Evolutionary conservation across 1,140 invertebrate species (phyloP), one percentile per base, ranked within the genome.

Genomic region (Hestina assimilis): DNA sequence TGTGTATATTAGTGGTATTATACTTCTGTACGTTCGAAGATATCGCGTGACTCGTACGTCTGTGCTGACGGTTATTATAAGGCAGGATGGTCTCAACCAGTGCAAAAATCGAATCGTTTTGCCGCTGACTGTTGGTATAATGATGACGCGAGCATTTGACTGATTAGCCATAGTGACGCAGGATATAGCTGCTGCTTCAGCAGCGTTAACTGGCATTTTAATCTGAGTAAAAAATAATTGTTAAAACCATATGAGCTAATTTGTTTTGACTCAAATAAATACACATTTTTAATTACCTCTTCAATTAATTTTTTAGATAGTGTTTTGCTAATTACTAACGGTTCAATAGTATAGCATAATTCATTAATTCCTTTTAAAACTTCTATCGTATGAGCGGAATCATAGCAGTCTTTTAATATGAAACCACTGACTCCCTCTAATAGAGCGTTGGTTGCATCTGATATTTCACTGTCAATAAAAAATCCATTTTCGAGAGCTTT

Each of bases 351-450:
- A 12, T 66, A 65, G 31, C 75, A 76, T 14, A 80, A 38, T 12
- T 72, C 58, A 43, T 77, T 73, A 4, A 84, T 24, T 11, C 43
- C 48, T 19, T 60, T 65, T 19, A 84, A 54, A 2, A 70, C 59
- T 15, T 59, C 47, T 12, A 73, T 7, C 0, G 63, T 40, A 11
- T 58, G 11, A 3, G 72, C 59, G 1, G 67, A 55, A 35, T 79
- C 33, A 2, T 53, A 52, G 38, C 66, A 69, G 9, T 74, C 63
- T 24, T 63, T 69, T 1, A 84, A 46, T 6, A 75, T 52, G 26
- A 84, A 77, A 6, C 79, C 81, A 28, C 65, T 71, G 4, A 66
- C 72, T 15, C 75, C 79, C 55, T 82, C 75, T n/a, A 80, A 53
- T 21, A 84, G 41, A 4, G 77, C 72, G 40, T 80, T 77, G 0